Percentiles rank a stretch among this genome's conserved stretches.
Conservation (phyloP, 2,888 invertebrate species). For the Tenthredo notha region DNA sequence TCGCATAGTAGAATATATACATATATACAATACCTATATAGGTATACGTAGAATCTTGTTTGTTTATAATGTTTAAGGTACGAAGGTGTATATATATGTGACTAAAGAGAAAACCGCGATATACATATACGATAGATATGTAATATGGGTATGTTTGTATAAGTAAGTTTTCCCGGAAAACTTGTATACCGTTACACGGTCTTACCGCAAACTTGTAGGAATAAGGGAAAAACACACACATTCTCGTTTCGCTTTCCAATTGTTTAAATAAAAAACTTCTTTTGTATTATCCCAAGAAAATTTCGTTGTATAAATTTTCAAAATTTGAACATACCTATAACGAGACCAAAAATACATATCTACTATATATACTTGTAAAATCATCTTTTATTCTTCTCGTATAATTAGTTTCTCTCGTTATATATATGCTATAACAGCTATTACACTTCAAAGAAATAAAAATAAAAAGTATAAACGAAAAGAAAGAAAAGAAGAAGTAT, state of each 20-base stretch:
- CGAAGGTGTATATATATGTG: not conserved
- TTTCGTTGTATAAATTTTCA: not conserved
- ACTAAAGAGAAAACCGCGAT: not conserved
- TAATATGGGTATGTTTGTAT: not conserved
- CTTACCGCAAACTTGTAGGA: not conserved
- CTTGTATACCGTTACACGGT: not conserved
- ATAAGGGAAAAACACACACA: not conserved
- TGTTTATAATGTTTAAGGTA: conserved; percentile 9
- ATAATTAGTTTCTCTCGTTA: not conserved
- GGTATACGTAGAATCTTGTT: not conserved
- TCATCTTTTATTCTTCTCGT: not conserved
- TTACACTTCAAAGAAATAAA: not conserved
- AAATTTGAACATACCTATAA: not conserved
- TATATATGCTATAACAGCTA: too few relatives aligned
- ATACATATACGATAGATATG: not conserved
- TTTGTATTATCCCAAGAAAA: not conserved
- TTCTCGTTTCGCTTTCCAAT: not conserved
- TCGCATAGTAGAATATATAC: not conserved
- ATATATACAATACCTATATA: not conserved
- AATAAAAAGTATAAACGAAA: not conserved
- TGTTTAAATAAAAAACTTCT: not conserved
- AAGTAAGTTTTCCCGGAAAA: conserved; percentile 7
- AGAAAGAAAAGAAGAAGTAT: not conserved
- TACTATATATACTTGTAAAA: too few relatives aligned
- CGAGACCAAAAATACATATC: not conserved